These are phyloP conservation scores for Podotricha telesiphe DNA, from an alignment of 2,888 invertebrate genomes.

Conservation along the genomic window DNA sequence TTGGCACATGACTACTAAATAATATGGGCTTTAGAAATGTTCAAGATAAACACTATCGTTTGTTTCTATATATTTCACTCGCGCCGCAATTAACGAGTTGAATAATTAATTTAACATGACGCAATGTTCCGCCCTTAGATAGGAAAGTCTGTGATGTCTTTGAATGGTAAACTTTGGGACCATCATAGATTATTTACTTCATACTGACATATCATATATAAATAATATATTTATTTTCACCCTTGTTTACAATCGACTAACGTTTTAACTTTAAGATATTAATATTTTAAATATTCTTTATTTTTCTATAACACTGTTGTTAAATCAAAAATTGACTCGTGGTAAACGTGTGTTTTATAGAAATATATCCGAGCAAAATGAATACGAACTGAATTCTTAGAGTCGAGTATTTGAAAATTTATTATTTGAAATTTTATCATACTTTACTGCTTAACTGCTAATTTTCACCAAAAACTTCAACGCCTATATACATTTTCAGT, in stretches of 20 bases:
- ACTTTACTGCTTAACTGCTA: neutral
- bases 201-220: too few relatives aligned
- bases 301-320: too few relatives aligned
- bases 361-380: too few relatives aligned
- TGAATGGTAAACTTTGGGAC: conserved; percentile 9
- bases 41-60: conserved; percentile 34
- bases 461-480: neutral
- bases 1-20: conserved; percentile 29
- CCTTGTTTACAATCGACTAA: too few relatives aligned
- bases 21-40: conserved; percentile 34
- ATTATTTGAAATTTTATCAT: too few relatives aligned
- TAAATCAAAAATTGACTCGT: too few relatives aligned
- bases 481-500: neutral
- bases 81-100: conserved; percentile 39
- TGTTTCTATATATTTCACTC: conserved; percentile 39
- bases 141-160: conserved; percentile 18
- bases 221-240: too few relatives aligned
- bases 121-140: conserved; percentile 31
- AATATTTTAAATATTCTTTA: too few relatives aligned
- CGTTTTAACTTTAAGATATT: too few relatives aligned
- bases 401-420: too few relatives aligned
- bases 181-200: neutral
- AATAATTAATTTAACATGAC: conserved; percentile 42
- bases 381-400: too few relatives aligned
- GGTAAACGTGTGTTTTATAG: too few relatives aligned